Percentiles rank a stretch among this genome's conserved stretches.
phyloP scores from a whole-genome alignment of 2,888 invertebrate genomes.

The Gibbula magus region DNA sequence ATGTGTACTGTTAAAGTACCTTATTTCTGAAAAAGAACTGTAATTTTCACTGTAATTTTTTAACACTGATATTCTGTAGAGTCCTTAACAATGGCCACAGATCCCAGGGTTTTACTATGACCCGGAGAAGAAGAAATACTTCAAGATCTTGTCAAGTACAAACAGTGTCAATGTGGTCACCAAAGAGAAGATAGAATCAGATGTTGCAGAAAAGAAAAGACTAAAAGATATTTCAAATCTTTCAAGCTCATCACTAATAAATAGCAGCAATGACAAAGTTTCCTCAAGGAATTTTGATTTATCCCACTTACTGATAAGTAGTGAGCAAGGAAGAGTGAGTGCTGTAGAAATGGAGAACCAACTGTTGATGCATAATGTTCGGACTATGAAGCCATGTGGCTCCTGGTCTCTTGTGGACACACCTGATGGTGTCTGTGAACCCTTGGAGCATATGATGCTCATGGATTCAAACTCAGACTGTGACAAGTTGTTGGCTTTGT shows the following conservation, averaged over 20 bases:
- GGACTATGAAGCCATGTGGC: conserved; percentile 26
- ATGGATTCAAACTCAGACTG: conserved; percentile 50
- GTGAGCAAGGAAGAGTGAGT: conserved; percentile 24
- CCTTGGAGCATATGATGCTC: conserved; percentile 56
- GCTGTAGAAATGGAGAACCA: background rate
- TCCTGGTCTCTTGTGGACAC: conserved; percentile 25
- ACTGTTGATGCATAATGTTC: conserved; percentile 14
- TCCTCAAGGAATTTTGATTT: background rate
- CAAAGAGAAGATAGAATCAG: conserved; percentile 55
- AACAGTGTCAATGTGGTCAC: conserved; percentile 52
- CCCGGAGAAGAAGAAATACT: conserved; percentile 66
- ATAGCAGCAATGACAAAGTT: background rate
- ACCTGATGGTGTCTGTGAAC: conserved; percentile 36
- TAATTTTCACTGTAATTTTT: no score
- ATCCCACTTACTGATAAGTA: conserved; percentile 11
- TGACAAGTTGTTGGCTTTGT: conserved; percentile 59
- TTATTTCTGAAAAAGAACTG: no score
- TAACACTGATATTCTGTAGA: no score
- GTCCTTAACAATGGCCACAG: conserved; percentile 39
- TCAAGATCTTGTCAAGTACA: conserved; percentile 64
- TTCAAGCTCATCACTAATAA: background rate
- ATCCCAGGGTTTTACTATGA: conserved; percentile 73
- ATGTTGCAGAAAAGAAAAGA: conserved; percentile 54
- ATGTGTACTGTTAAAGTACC: no score
- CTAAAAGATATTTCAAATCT: conserved; percentile 44